Evolutionary conservation across 92 coral and sea anemone genomes (phyloP).

Genomic region (Blastomussa wellsi): DNA sequence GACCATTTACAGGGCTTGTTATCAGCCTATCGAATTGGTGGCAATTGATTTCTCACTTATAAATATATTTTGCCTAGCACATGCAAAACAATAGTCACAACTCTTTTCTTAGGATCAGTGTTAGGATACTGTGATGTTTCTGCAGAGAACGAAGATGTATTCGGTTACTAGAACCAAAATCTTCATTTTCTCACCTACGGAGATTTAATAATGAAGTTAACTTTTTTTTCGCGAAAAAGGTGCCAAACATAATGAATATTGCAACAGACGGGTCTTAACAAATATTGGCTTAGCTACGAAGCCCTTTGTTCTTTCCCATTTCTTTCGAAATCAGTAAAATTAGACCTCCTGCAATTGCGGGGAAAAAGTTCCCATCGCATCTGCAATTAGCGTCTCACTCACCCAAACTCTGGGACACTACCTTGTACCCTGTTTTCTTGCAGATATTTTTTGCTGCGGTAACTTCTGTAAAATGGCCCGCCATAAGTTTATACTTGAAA

Average conservation of each 20-base stretch:
- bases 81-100: neutral
- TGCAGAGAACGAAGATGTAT: neutral
- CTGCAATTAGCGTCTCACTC: neutral
- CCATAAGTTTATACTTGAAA: neutral
- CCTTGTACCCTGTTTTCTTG: neutral
- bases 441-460: neutral
- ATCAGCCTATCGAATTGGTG: neutral
- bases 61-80: conserved; percentile 1
- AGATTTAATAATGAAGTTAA: neutral
- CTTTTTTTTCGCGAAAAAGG: neutral
- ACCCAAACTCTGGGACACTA: neutral
- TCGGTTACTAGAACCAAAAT: neutral
- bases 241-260: neutral
- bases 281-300: conserved; percentile 19
- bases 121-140: neutral
- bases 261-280: neutral
- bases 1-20: neutral
- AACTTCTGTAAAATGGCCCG: neutral
- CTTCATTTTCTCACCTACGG: neutral
- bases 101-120: neutral
- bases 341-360: conserved; percentile 25
- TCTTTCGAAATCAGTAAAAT: neutral
- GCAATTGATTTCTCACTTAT: neutral
- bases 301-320: neutral
- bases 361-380: neutral